Conservation (phyloP, 2,888 invertebrate species). For the Mantis religiosa region DNA sequence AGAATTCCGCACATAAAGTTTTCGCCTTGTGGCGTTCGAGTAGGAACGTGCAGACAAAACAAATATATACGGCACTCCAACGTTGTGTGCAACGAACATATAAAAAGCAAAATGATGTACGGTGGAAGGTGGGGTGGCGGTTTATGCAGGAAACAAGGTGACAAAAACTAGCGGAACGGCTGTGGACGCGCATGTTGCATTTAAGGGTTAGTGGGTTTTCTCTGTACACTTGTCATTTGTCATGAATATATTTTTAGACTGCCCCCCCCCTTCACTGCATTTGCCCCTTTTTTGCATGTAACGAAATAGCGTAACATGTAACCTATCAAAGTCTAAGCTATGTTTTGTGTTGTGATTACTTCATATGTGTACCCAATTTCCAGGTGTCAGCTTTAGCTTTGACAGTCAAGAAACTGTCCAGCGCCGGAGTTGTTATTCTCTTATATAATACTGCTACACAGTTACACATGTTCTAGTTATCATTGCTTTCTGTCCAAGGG, state of each 20-base stretch:
- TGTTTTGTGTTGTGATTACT: neutral
- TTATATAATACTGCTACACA: too few relatives aligned
- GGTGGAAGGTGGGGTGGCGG: neutral
- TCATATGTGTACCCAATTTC: too few relatives aligned
- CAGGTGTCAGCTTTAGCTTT: too few relatives aligned
- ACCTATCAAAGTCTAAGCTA: neutral
- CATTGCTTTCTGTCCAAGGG: too few relatives aligned
- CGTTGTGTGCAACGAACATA: neutral
- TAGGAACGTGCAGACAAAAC: neutral
- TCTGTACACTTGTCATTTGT: neutral
- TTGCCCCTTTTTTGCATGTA: neutral
- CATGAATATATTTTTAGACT: neutral
- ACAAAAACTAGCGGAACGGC: neutral
- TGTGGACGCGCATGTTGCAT: neutral
- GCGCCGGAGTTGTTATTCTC: too few relatives aligned
- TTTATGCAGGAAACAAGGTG: neutral
- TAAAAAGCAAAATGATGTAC: neutral
- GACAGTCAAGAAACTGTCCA: too few relatives aligned
- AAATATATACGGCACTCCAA: neutral
- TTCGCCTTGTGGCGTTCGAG: neutral
- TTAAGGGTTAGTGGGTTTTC: neutral
- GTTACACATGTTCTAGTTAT: too few relatives aligned
- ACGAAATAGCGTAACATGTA: neutral
- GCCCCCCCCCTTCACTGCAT: too few relatives aligned
- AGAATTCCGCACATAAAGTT: neutral